Conservation (phyloP, 2,888 invertebrate species). For the Philopedon plagiatum region DNA sequence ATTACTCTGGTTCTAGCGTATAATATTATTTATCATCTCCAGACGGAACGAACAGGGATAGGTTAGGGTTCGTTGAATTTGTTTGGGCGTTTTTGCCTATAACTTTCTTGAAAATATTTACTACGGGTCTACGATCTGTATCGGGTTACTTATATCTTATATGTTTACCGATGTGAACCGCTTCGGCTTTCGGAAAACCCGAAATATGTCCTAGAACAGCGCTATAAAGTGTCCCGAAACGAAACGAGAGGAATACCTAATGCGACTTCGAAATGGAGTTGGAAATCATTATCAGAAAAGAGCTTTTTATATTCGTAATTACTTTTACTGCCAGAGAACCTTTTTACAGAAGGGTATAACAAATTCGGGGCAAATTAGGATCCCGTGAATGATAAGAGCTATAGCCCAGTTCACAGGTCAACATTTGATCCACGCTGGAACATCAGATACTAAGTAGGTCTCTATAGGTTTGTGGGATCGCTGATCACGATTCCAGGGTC, state of each 20-base stretch:
- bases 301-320: too few relatives aligned
- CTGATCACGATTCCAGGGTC: too few relatives aligned
- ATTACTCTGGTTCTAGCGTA: not conserved
- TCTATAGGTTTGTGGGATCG: too few relatives aligned
- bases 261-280: not conserved
- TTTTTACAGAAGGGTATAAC: too few relatives aligned
- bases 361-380: too few relatives aligned
- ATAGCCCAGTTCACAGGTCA: too few relatives aligned
- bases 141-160: not conserved
- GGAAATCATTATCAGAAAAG: not conserved
- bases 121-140: slow-evolving; percentile 10
- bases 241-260: not conserved
- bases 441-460: too few relatives aligned
- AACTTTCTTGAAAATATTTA: not conserved
- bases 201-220: not conserved
- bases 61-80: slow-evolving; percentile 22
- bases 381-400: too few relatives aligned
- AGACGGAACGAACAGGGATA: slow-evolving; percentile 18
- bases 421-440: too few relatives aligned
- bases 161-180: not conserved
- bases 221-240: not conserved
- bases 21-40: slow-evolving; percentile 4
- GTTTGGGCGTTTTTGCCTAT: slow-evolving; percentile 1
- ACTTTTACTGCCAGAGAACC: too few relatives aligned
- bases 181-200: not conserved